A percentile compares a stretch with the other conserved stretches of the same genome.
These are phyloP conservation scores for Pyrocephalus nanus DNA, from an alignment of 2,797 vertebrate genomes.

Conservation along the genomic window DNA sequence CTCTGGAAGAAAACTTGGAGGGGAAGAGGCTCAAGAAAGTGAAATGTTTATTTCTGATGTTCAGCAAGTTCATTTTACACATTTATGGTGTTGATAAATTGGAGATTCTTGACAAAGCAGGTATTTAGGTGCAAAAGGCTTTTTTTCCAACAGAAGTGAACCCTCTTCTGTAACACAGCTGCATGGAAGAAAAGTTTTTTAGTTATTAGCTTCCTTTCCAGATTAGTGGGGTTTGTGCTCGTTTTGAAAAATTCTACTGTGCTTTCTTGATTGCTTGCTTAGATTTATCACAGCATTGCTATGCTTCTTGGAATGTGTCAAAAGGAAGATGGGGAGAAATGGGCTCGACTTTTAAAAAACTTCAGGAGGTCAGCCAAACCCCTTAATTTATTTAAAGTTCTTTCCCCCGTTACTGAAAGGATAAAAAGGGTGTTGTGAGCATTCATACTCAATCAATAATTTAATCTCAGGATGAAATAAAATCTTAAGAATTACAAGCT, in stretches of 20 bases:
- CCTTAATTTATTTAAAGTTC: background rate
- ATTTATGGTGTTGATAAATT: background rate
- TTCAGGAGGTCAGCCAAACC: background rate
- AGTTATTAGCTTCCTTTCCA: background rate
- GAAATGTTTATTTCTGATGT: background rate
- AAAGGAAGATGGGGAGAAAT: background rate
- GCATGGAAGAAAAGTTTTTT: background rate
- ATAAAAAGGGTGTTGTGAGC: background rate
- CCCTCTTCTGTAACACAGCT: background rate
- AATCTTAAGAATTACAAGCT: rapidly evolving
- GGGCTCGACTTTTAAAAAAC: background rate
- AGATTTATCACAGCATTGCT: background rate
- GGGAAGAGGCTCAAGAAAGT: background rate
- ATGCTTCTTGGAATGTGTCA: background rate
- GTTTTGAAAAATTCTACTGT: background rate
- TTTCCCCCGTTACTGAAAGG: background rate
- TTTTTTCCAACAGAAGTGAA: background rate
- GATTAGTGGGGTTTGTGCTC: background rate
- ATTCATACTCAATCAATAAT: background rate
- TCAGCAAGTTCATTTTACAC: background rate
- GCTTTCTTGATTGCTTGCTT: background rate
- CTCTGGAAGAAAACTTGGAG: background rate
- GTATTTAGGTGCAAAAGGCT: background rate
- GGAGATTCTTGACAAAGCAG: background rate
- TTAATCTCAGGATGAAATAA: background rate